These are phyloP conservation scores for Steinernema scapterisci DNA, from an alignment of 2,888 invertebrate genomes.

Conservation along the genomic window DNA sequence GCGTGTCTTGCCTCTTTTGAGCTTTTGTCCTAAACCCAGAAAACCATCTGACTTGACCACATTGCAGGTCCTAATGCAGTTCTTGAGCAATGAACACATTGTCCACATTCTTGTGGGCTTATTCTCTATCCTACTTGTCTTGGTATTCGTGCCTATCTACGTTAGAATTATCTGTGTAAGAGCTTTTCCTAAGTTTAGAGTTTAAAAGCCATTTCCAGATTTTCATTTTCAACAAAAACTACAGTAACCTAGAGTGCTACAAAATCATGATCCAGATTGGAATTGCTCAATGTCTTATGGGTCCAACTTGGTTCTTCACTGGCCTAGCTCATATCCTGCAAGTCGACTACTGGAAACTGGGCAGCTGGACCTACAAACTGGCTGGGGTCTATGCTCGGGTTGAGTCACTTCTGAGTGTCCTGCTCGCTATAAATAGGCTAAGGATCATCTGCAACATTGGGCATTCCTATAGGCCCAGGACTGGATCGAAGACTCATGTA, in stretches of 20 bases:
- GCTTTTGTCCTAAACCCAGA: too few relatives aligned
- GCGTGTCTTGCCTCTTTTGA: too few relatives aligned
- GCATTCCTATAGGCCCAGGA: too few relatives aligned
- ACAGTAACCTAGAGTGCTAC: neutral
- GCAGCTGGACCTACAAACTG: neutral
- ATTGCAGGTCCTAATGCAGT: too few relatives aligned
- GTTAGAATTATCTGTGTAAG: neutral
- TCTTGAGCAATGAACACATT: too few relatives aligned
- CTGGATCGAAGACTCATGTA: too few relatives aligned
- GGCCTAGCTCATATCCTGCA: neutral
- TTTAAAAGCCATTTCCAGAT: neutral
- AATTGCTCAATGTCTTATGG: neutral
- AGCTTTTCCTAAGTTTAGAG: neutral
- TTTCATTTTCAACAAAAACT: neutral
- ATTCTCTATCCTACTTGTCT: neutral
- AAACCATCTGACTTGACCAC: too few relatives aligned
- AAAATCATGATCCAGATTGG: slow-evolving; percentile 8
- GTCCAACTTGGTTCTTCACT: slow-evolving; percentile 2
- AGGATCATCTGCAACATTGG: slow-evolving; percentile 1
- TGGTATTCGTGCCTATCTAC: neutral
- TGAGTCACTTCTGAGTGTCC: neutral
- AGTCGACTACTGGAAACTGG: neutral
- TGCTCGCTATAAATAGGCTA: neutral
- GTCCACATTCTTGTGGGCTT: too few relatives aligned
- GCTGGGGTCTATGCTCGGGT: neutral